Evolutionary conservation across 1,140 invertebrate genomes (phyloP).

Genomic region (Telenomus remus): DNA sequence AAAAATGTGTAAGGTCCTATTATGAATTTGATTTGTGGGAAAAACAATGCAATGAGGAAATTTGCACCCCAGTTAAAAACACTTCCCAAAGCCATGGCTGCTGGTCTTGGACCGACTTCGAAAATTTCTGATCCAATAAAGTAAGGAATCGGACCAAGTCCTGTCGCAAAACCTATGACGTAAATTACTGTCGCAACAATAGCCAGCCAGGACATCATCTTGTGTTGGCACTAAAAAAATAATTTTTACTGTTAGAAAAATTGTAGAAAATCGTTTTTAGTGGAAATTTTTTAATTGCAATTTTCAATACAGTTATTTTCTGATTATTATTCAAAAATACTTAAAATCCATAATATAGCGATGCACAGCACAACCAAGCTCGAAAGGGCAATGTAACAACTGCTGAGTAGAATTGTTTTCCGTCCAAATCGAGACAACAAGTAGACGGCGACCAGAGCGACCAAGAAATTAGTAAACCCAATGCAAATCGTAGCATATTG

Average conservation of each 20-base stretch:
- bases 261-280: too few species aligned
- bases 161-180: slow-evolving; percentile 88
- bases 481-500: slow-evolving; percentile 84
- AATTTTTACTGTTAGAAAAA: background rate
- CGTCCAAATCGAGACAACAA: slow-evolving; percentile 79
- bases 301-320: too few species aligned
- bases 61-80: slow-evolving; percentile 93
- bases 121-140: slow-evolving; percentile 94
- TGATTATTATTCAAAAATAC: too few species aligned
- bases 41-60: slow-evolving; percentile 91
- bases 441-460: slow-evolving; percentile 80
- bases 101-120: slow-evolving; percentile 87
- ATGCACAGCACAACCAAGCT: slow-evolving; percentile 77
- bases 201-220: slow-evolving; percentile 78
- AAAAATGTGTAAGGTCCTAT: slow-evolving; percentile 81
- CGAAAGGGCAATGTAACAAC: slow-evolving; percentile 74
- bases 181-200: slow-evolving; percentile 84
- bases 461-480: slow-evolving; percentile 82
- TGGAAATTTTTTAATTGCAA: too few species aligned
- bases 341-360: slow-evolving; percentile 60
- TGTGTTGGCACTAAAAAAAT: slow-evolving; percentile 73
- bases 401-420: slow-evolving; percentile 77
- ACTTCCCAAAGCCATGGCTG: slow-evolving; percentile 92
- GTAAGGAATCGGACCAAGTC: slow-evolving; percentile 90
- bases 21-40: slow-evolving; percentile 78